Percentiles rank a stretch among this genome's conserved stretches.
These are phyloP conservation scores for Deilephila porcellus DNA, from an alignment of 2,888 invertebrate species.

Conservation along the genomic window DNA sequence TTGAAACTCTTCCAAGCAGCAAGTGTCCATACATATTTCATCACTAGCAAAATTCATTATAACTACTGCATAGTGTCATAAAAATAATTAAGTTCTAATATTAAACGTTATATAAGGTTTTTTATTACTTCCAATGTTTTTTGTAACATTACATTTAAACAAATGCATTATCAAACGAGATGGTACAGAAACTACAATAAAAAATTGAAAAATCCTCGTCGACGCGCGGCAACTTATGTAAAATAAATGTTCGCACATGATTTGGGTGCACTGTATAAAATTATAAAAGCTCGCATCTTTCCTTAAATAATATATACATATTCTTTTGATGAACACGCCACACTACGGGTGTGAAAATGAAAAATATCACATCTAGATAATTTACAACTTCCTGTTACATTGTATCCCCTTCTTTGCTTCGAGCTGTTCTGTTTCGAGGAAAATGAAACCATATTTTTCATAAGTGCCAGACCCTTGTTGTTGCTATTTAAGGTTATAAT, in stretches of 20 bases:
- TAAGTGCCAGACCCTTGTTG: no score
- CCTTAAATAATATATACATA: not conserved
- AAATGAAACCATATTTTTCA: no score
- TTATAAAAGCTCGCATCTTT: slow-evolving; percentile 6
- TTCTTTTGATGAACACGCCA: not conserved
- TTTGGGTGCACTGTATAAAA: not conserved
- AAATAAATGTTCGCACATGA: slow-evolving; percentile 10
- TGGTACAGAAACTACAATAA: not conserved
- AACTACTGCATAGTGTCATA: not conserved
- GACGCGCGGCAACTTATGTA: not conserved
- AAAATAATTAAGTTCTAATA: no score
- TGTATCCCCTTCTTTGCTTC: not conserved
- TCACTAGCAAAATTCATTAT: not conserved
- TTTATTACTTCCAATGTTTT: not conserved
- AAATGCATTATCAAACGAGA: not conserved
- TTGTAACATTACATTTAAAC: not conserved
- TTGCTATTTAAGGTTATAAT: no score
- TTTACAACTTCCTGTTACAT: not conserved
- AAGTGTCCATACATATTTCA: not conserved
- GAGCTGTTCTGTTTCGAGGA: no score
- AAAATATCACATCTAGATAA: slow-evolving; percentile 11
- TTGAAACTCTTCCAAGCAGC: not conserved
- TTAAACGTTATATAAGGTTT: not conserved
- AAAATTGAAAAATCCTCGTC: not conserved
- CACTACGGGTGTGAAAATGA: slow-evolving; percentile 1